Conservation (phyloP, 2,113 vertebrate genomes). For the Dasyornis broadbenti region DNA sequence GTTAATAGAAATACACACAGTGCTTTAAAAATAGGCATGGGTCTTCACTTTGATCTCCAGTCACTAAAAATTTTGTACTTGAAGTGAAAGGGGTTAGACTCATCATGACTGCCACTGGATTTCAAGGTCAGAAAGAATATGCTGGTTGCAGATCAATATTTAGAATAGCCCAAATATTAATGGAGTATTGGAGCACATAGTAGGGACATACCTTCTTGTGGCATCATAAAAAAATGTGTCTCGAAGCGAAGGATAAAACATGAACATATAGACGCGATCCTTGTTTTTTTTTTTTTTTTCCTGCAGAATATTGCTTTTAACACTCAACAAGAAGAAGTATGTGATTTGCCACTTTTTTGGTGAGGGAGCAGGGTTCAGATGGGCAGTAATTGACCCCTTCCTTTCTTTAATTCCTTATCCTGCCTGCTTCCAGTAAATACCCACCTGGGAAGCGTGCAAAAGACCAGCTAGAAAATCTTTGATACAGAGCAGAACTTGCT, state of each 20-base stretch:
- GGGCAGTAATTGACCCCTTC: background rate
- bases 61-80: background rate
- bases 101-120: background rate
- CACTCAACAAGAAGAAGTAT: background rate
- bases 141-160: background rate
- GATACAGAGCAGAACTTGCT: background rate
- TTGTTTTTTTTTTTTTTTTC: background rate
- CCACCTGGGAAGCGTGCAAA: background rate
- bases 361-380: background rate
- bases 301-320: background rate
- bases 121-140: background rate
- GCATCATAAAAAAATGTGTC: background rate
- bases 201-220: background rate
- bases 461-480: background rate
- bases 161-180: background rate
- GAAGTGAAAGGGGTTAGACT: background rate
- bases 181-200: background rate
- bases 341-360: background rate
- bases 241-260: background rate
- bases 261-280: background rate
- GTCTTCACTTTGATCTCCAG: background rate
- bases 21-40: background rate
- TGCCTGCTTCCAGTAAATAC: background rate
- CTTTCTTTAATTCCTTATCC: background rate
- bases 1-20: background rate